Evolutionary conservation across 1,140 invertebrate genomes (phyloP).

Genomic region (Anastrepha ludens): DNA sequence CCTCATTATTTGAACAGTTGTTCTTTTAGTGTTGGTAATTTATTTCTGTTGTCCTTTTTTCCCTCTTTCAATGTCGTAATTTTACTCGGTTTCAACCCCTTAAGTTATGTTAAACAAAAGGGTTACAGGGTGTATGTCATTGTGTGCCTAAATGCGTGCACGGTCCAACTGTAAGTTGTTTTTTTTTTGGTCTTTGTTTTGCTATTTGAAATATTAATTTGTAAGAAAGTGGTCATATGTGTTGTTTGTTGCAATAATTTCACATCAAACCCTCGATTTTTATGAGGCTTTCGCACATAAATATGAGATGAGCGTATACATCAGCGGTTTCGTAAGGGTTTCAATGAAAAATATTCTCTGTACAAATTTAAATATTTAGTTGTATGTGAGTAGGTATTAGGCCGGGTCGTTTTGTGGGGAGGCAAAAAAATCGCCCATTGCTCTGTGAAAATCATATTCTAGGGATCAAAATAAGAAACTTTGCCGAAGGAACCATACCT

Average conservation of each 20-base stretch:
- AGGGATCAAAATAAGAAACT: too few relatives aligned
- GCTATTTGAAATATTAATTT: slow-evolving; percentile 50
- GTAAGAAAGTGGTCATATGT: slow-evolving; percentile 53
- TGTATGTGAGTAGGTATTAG: too few relatives aligned
- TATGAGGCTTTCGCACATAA: slow-evolving; percentile 36
- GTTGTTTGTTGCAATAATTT: slow-evolving; percentile 52
- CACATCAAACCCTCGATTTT: slow-evolving; percentile 8
- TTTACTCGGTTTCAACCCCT: slow-evolving; percentile 42
- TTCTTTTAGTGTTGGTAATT: slow-evolving; percentile 73
- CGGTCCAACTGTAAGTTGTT: slow-evolving; percentile 7
- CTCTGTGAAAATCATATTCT: too few relatives aligned
- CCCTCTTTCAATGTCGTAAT: neutral
- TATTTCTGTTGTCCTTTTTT: slow-evolving; percentile 62
- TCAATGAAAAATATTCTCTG: too few relatives aligned
- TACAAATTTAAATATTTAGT: too few relatives aligned
- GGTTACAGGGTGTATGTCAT: neutral
- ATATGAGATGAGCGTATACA: neutral
- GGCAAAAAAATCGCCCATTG: too few relatives aligned
- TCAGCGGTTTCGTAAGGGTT: too few relatives aligned
- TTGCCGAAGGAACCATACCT: too few relatives aligned
- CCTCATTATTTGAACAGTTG: slow-evolving; percentile 74
- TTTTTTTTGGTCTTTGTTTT: slow-evolving; percentile 27
- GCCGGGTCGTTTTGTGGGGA: too few relatives aligned
- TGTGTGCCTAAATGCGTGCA: neutral
- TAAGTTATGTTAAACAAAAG: slow-evolving; percentile 5